Percentiles rank a stretch among this genome's conserved stretches.
Evolutionary conservation across 2,113 vertebrate species (phyloP).

Genomic region (Hippocampus guttulatus): DNA sequence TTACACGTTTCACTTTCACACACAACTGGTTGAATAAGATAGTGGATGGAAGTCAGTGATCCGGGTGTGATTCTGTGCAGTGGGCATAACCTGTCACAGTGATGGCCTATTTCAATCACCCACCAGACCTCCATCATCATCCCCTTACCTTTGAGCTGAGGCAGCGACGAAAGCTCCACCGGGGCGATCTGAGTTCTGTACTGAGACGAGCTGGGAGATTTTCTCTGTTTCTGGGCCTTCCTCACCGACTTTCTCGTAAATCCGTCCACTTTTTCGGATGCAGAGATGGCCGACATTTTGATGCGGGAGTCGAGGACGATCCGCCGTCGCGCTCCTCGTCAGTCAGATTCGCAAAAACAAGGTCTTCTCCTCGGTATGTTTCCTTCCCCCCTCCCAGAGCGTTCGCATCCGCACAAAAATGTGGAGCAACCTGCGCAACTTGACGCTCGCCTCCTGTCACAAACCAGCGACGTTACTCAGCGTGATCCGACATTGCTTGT

Average conservation of each 20-base stretch:
- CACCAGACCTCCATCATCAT: slow-evolving; percentile 24
- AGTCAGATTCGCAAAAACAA: slow-evolving; percentile 14
- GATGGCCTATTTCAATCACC: slow-evolving; percentile 36
- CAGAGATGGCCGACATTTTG: slow-evolving; percentile 89
- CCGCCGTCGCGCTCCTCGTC: slow-evolving; percentile 20
- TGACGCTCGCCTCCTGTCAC: slow-evolving; percentile 16
- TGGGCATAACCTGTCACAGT: slow-evolving; percentile 2
- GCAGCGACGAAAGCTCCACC: slow-evolving; percentile 86
- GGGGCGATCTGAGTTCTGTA: slow-evolving; percentile 82
- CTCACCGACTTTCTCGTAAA: slow-evolving; percentile 96
- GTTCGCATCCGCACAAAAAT: slow-evolving; percentile 36
- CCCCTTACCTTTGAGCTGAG: slow-evolving; percentile 87
- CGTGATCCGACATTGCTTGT: slow-evolving; percentile 50
- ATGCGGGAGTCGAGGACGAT: slow-evolving; percentile 41
- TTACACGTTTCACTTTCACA: slow-evolving; percentile 9
- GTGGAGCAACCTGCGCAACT: slow-evolving; percentile 15
- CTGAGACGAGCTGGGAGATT: slow-evolving; percentile 92
- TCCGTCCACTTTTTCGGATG: slow-evolving; percentile 97
- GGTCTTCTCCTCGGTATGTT: slow-evolving; percentile 23
- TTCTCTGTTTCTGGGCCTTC: slow-evolving; percentile 91
- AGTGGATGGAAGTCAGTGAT: background rate
- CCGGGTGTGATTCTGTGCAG: slow-evolving; percentile 1
- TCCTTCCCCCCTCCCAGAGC: slow-evolving; percentile 1
- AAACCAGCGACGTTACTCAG: slow-evolving; percentile 33
- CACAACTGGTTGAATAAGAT: background rate